Conservation (phyloP, 2,888 invertebrate species). For the Caenorhabditis sp. region DNA sequence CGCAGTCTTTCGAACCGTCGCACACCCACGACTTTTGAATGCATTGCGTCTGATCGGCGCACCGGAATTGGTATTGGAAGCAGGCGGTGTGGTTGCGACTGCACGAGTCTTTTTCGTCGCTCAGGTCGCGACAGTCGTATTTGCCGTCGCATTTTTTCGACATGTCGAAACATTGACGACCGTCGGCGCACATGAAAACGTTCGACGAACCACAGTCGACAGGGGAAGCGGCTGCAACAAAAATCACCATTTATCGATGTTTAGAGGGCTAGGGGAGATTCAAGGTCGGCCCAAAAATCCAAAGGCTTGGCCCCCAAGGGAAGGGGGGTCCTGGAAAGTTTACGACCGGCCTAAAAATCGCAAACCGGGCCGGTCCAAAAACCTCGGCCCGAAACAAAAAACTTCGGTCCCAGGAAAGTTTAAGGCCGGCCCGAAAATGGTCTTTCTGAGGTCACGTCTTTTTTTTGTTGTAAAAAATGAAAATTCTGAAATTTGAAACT, state of each 20-base stretch:
- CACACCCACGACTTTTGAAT: constrained; percentile 76
- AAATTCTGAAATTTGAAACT: too few species aligned
- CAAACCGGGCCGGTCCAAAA: too few species aligned
- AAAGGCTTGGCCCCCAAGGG: too few species aligned
- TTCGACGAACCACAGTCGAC: constrained; percentile 59
- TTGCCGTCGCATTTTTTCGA: constrained; percentile 90
- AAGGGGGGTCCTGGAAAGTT: too few species aligned
- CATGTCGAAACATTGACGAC: constrained; percentile 83
- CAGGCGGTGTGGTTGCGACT: constrained; percentile 72
- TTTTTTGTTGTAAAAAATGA: too few species aligned
- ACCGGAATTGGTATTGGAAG: constrained; percentile 81
- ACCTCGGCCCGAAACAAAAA: too few species aligned
- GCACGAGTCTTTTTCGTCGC: constrained; percentile 85
- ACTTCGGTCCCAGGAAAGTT: too few species aligned
- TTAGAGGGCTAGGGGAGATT: too few species aligned
- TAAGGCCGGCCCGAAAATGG: too few species aligned
- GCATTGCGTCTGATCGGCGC: constrained; percentile 85
- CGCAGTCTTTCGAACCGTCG: constrained; percentile 80
- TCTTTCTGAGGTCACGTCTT: too few species aligned
- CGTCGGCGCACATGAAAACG: constrained; percentile 82
- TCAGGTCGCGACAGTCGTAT: constrained; percentile 79
- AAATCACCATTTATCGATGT: neutral
- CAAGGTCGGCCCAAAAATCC: too few species aligned
- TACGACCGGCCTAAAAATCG: too few species aligned
- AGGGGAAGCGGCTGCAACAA: constrained; percentile 47